These are phyloP conservation scores for Steinernema carpocapsae DNA, from an alignment of 2,888 invertebrate genomes.

Conservation along the genomic window DNA sequence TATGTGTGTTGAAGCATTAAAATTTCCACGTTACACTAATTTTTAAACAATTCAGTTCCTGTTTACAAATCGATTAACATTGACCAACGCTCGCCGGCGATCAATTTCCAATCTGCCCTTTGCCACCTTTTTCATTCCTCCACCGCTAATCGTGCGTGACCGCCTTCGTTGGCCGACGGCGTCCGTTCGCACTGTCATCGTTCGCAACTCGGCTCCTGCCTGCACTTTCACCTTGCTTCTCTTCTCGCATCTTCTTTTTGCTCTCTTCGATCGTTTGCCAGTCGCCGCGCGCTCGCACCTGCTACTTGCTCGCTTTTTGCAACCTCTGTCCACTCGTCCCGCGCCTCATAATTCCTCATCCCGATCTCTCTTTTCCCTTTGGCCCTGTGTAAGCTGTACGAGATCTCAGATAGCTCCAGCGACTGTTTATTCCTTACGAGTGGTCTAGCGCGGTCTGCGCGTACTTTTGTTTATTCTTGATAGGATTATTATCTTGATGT, in stretches of 20 bases:
- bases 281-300: not conserved
- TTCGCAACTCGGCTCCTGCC: not conserved
- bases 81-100: no score
- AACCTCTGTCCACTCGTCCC: not conserved
- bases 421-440: constrained; percentile 16
- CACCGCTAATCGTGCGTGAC: no score
- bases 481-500: not conserved
- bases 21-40: no score
- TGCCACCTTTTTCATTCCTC: no score
- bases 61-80: no score
- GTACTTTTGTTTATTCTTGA: constrained; percentile 14
- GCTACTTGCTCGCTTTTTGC: not conserved
- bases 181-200: not conserved
- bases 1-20: no score
- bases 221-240: not conserved
- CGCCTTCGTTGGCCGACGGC: no score
- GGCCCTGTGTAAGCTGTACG: constrained; percentile 11
- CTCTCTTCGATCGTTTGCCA: not conserved
- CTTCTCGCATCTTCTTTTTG: not conserved
- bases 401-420: not conserved
- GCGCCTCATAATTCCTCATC: not conserved
- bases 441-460: not conserved
- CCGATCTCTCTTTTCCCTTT: not conserved
- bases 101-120: no score
- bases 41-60: no score